Conservation (phyloP, 2,797 vertebrate species). For the Gymnocypris eckloni region DNA sequence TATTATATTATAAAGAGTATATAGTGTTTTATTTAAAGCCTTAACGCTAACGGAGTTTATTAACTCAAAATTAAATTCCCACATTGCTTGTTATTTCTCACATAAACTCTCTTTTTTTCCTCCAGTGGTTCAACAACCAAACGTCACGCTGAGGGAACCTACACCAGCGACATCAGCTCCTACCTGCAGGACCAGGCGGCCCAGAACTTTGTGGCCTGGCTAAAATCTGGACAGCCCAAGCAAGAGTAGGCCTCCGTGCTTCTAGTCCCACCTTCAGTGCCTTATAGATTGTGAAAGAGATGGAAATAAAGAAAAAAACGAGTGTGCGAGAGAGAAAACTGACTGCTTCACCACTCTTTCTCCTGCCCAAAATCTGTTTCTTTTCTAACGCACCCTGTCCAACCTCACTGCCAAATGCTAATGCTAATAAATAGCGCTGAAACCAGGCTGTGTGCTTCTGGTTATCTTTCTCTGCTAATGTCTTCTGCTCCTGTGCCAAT, state of each 20-base stretch:
- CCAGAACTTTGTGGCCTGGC: conserved; percentile 93
- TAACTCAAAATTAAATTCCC: too few relatives aligned
- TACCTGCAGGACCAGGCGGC: conserved; percentile 91
- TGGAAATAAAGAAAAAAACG: conserved; percentile 47
- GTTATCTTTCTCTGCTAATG: conserved; percentile 41
- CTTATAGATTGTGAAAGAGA: conserved; percentile 58
- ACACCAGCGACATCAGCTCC: conserved; percentile 93
- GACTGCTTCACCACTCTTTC: conserved; percentile 50
- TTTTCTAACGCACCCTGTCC: conserved; percentile 36
- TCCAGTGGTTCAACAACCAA: conserved; percentile 80
- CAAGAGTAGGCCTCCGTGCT: conserved; percentile 89
- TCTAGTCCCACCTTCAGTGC: conserved; percentile 52
- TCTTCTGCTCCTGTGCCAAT: conserved; percentile 39
- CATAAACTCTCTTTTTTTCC: conserved; percentile 42
- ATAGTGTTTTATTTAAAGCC: neutral
- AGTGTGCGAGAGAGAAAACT: conserved; percentile 56
- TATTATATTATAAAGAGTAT: neutral
- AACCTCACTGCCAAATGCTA: conserved; percentile 57
- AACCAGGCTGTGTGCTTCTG: conserved; percentile 40
- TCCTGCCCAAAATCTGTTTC: conserved; percentile 45
- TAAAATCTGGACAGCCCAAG: conserved; percentile 89
- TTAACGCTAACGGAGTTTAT: too few relatives aligned
- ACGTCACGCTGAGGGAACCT: conserved; percentile 93
- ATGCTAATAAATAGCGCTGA: conserved; percentile 60
- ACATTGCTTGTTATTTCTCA: neutral